These are phyloP conservation scores for Mythimna impura DNA, from an alignment of 2,888 invertebrate genomes.

Conservation along the genomic window DNA sequence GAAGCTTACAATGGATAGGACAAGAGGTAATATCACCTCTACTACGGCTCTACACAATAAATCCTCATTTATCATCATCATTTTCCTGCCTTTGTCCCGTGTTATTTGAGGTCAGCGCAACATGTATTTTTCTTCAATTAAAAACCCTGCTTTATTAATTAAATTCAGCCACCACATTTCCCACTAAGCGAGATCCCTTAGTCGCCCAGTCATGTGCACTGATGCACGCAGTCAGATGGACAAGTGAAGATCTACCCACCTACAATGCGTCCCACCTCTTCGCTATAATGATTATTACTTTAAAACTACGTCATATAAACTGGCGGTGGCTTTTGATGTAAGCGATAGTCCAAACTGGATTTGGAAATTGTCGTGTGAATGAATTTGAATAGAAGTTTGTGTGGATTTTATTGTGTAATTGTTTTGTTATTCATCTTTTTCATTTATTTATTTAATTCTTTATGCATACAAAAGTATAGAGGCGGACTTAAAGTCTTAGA, in stretches of 20 bases:
- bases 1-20: not conserved
- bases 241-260: constrained; percentile 83
- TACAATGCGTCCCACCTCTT: constrained; percentile 72
- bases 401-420: constrained; percentile 16
- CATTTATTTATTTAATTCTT: not conserved
- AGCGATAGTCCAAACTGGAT: constrained; percentile 48
- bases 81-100: no score
- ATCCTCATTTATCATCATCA: no score
- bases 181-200: constrained; percentile 61
- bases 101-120: no score
- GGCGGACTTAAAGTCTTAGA: no score
- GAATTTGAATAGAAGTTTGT: constrained; percentile 13
- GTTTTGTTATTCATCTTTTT: constrained; percentile 1
- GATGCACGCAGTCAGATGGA: constrained; percentile 82
- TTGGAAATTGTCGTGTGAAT: constrained; percentile 50
- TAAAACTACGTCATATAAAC: constrained; percentile 53
- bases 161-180: constrained; percentile 34
- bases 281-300: constrained; percentile 62
- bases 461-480: no score
- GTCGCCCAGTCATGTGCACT: constrained; percentile 80
- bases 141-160: constrained; percentile 1
- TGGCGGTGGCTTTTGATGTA: constrained; percentile 54
- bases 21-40: not conserved
- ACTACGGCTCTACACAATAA: not conserved
- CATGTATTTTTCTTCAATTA: not conserved